These are phyloP conservation scores for Diarsia brunnea DNA, from an alignment of 2,888 invertebrate species.

Conservation along the genomic window DNA sequence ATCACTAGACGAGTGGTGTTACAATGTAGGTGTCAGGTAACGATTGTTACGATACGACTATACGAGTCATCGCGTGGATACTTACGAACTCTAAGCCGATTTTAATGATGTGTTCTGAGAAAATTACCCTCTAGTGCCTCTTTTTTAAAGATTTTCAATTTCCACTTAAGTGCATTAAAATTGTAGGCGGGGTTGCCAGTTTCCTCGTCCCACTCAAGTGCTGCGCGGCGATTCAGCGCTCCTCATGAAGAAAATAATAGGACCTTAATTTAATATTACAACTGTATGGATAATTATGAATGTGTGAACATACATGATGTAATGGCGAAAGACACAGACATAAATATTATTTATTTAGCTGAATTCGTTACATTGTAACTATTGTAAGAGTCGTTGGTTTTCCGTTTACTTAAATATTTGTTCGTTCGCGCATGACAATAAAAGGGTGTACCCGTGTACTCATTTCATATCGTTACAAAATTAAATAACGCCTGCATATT, in stretches of 20 bases:
- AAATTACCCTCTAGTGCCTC: constrained; percentile 10
- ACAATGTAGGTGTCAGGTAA: constrained; percentile 58
- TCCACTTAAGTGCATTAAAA: background rate
- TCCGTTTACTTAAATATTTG: background rate
- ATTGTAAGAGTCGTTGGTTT: background rate
- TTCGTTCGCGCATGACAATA: constrained; percentile 1
- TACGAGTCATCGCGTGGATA: constrained; percentile 32
- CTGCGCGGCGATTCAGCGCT: background rate
- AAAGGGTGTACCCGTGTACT: background rate
- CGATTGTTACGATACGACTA: constrained; percentile 18
- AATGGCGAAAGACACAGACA: background rate
- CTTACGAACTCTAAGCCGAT: constrained; percentile 17
- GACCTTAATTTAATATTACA: background rate
- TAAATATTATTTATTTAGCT: constrained; percentile 5
- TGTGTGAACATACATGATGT: background rate
- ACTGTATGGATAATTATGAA: background rate
- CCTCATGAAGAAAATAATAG: background rate
- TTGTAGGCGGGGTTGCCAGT: background rate
- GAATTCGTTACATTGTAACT: background rate
- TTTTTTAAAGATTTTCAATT: constrained; percentile 2
- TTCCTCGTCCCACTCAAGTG: background rate
- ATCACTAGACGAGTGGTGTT: constrained; percentile 59
- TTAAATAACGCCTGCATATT: background rate
- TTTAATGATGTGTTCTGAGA: constrained; percentile 27
- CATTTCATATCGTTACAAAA: background rate